phyloP scores from a whole-genome alignment of 2,888 invertebrate species.

The Beris chalybata region DNA sequence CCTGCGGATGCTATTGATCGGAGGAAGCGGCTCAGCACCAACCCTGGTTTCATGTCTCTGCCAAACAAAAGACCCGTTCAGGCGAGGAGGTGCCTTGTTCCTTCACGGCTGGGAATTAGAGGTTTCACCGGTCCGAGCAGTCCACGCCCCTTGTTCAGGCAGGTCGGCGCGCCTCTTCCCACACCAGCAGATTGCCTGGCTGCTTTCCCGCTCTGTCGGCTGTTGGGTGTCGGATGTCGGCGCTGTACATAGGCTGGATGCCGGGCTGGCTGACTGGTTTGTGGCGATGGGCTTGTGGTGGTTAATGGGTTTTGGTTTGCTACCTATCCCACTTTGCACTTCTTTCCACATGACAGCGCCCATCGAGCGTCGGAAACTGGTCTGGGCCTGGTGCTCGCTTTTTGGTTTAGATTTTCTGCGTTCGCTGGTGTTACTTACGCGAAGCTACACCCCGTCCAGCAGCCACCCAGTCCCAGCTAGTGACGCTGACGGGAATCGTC shows the following conservation, averaged over 20 bases:
- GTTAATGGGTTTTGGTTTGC: slow-evolving; percentile 15
- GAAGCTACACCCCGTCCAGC: slow-evolving; percentile 1
- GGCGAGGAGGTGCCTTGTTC: slow-evolving; percentile 28
- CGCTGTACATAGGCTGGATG: slow-evolving; percentile 17
- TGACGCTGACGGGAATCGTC: background rate
- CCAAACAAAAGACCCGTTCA: slow-evolving; percentile 33
- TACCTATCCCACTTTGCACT: slow-evolving; percentile 2
- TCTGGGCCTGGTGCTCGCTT: slow-evolving; percentile 3
- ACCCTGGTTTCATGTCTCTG: slow-evolving; percentile 9
- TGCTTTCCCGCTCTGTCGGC: background rate
- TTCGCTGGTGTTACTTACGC: slow-evolving; percentile 10
- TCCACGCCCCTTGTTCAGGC: slow-evolving; percentile 38
- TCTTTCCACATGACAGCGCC: background rate
- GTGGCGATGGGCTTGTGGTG: background rate
- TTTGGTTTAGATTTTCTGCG: slow-evolving; percentile 11
- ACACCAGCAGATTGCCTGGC: background rate
- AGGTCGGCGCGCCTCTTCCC: slow-evolving; percentile 34
- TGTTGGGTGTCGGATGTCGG: slow-evolving; percentile 10
- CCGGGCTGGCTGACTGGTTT: background rate
- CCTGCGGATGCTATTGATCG: slow-evolving; percentile 29
- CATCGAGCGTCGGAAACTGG: background rate
- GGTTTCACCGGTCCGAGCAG: slow-evolving; percentile 34
- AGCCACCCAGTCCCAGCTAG: background rate
- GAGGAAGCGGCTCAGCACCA: slow-evolving; percentile 14
- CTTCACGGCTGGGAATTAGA: slow-evolving; percentile 33